Percentiles rank a stretch among this genome's conserved stretches.
Conservation (phyloP, 1,140 invertebrate species). For the Drosophila eugracilis region DNA sequence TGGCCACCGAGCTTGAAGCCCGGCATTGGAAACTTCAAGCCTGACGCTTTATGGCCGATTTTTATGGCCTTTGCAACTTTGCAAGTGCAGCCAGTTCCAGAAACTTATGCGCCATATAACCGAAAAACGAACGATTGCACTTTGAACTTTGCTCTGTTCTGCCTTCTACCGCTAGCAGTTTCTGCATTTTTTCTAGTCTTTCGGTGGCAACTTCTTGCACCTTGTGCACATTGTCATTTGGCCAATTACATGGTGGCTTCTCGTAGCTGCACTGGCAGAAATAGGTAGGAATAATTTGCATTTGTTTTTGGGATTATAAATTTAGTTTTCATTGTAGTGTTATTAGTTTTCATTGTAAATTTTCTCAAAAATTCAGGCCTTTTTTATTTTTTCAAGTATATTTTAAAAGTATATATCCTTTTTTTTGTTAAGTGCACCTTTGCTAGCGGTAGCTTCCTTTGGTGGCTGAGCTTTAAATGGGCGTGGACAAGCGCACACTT, state of each 20-base stretch:
- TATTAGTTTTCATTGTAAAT: no score
- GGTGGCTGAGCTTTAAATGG: constrained; percentile 61
- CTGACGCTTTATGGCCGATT: constrained; percentile 67
- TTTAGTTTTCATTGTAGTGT: no score
- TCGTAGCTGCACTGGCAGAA: constrained; percentile 6
- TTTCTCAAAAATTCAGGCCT: no score
- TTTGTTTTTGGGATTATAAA: no score
- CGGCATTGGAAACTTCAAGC: constrained; percentile 12
- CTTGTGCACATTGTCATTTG: constrained; percentile 62
- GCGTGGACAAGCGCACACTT: constrained; percentile 72
- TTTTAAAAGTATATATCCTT: no score
- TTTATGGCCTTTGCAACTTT: constrained; percentile 73
- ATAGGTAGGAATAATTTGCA: not conserved
- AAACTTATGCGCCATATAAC: constrained; percentile 77
- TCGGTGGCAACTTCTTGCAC: constrained; percentile 58
- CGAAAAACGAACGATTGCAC: constrained; percentile 49
- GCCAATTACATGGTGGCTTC: constrained; percentile 66
- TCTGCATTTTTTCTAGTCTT: constrained; percentile 21
- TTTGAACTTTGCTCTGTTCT: constrained; percentile 28
- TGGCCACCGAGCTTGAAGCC: constrained; percentile 28
- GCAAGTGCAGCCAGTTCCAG: constrained; percentile 58
- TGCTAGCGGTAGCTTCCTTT: constrained; percentile 10
- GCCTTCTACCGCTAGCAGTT: constrained; percentile 7
- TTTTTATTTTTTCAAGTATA: not conserved
- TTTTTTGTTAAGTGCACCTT: not conserved